A percentile compares a stretch with the other conserved stretches of the same genome.
These are phyloP conservation scores for Papilio xuthus DNA, from an alignment of 1,140 invertebrate genomes.

Conservation along the genomic window DNA sequence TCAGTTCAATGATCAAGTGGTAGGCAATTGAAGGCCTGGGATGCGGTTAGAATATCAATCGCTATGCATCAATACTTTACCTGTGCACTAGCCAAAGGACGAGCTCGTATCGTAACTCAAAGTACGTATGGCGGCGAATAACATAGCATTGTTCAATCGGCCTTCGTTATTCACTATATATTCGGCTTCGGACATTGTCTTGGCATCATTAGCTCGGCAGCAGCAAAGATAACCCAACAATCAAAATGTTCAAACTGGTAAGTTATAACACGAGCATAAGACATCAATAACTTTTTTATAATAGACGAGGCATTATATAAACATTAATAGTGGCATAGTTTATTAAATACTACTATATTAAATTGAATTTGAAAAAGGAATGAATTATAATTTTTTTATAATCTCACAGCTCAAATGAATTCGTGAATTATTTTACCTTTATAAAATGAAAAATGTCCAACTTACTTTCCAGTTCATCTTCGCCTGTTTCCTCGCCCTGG, in stretches of 20 bases:
- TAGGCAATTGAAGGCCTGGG: not conserved
- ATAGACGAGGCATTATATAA: not conserved
- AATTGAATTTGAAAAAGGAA: too few species aligned
- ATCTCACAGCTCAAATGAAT: not conserved
- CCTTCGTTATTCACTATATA: conserved; percentile 53
- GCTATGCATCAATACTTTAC: conserved; percentile 33
- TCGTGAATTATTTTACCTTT: not conserved
- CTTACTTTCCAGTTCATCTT: conserved; percentile 74
- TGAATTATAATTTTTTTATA: not conserved
- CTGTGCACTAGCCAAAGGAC: conserved; percentile 27
- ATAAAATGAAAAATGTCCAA: not conserved
- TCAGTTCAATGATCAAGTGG: conserved; percentile 14
- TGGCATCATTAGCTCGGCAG: conserved; percentile 46
- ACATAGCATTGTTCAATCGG: conserved; percentile 43
- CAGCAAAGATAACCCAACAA: conserved; percentile 43
- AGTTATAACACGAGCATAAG: conserved; percentile 39
- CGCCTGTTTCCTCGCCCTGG: conserved; percentile 71
- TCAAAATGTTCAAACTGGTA: conserved; percentile 55
- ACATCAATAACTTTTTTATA: not conserved
- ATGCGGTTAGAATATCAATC: conserved; percentile 23
- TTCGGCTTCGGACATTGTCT: conserved; percentile 27
- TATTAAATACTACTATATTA: not conserved
- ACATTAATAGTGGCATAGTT: not conserved
- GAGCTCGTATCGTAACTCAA: conserved; percentile 30
- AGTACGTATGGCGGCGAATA: conserved; percentile 38